Base-by-base conservation (phyloP, 2,888 invertebrate species). In the Halictus ligatus region DNA sequence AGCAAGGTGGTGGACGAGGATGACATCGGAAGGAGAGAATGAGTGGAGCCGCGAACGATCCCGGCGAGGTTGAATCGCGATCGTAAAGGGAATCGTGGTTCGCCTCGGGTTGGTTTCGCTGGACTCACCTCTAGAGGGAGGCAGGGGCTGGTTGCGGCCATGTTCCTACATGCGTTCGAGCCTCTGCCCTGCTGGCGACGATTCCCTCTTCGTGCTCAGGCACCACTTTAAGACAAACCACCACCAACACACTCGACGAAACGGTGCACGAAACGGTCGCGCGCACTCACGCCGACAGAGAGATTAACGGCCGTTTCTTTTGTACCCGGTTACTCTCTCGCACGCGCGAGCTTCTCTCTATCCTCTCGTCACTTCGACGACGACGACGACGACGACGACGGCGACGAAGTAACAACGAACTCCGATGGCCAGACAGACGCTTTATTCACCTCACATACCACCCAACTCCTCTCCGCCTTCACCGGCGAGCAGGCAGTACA, bases 111-210 rank as follows among this genome's bases (percentile, higher is more conserved):
- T 90, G 88, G 88, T 88, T 90, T 91, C 88, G 81, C 75, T 83
- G 75, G 54, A 94, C 95, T 95, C 93, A 95, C 95, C 95, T 95
- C 95, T 95, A 95, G 94, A 94, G 95, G 95, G 95, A 95, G 95
- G 95, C 94, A 95, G 95, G 95, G 94, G 94, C 95, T 94, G 94
- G 94, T 94, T 94, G 95, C 94, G 94, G 95, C 95, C 95, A 95
- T 95, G 93, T 95, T 95, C 94, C 95, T 95, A 95, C 95, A 95
- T 95, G 95, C 95, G 95, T 94, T 94, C 94, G 93, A 94, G 93
- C 94, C 95, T 94, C 93, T 93, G 94, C 94, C 94, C 94, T 92
- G 94, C 92, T 94, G 94, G 94, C 94, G 94, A 94, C 94, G 94
- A 94, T 93, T 90, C 91, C 89, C 93, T 90, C 89, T 86, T 90